Base-by-base conservation (phyloP, 2,113 vertebrate species). In the Scopus umbretta region DNA sequence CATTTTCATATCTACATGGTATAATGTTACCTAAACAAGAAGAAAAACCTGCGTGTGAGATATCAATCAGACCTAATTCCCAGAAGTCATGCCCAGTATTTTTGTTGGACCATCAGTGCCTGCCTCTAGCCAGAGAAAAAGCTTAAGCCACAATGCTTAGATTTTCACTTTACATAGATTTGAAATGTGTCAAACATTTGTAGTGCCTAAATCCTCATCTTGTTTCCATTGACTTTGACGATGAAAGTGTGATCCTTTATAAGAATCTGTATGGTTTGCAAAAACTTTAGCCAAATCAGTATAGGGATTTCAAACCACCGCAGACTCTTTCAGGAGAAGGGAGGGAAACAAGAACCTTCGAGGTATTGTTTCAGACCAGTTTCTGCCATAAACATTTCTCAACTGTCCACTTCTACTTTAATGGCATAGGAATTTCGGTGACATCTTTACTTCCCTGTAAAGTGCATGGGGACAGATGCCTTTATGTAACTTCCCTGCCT, bases 361-460 rank as follows among this genome's bases (percentile, higher is more conserved):
- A 71, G 59, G 12, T 16, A 45, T 78, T 56, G 8, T 65, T 92
- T 81, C 76, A 25, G 65, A 38, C 9, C 55, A 34, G 8, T 59
- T 92, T 91, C 30, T 72, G 49, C 74, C 34, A 16, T 42, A 58
- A 96, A 47, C 5, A 1, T 67, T 79, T 84, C 71, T 65, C 40
- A 43, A 4, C 58, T 34, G 17, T 45, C 40, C 50, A 15, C 18
- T 43, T 86, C 30, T 32, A 1, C 73, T 96, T 65, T 50, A 88
- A 74, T 21, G 7, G 7, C 71, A 27, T 13, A 45, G 74, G 88
- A 82, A 91, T 91, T 49, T 40, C 58, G 58, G 63, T 67, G 79
- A 56, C 88, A 94, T 74, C 92, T 93, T 94, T 78, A 73, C 62
- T 95, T 96, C 55, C 78, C 88, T 88, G 88, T 30, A 49, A 90